These are phyloP conservation scores for Neelides folsomi DNA, from an alignment of 2,888 invertebrate genomes.

Conservation along the genomic window DNA sequence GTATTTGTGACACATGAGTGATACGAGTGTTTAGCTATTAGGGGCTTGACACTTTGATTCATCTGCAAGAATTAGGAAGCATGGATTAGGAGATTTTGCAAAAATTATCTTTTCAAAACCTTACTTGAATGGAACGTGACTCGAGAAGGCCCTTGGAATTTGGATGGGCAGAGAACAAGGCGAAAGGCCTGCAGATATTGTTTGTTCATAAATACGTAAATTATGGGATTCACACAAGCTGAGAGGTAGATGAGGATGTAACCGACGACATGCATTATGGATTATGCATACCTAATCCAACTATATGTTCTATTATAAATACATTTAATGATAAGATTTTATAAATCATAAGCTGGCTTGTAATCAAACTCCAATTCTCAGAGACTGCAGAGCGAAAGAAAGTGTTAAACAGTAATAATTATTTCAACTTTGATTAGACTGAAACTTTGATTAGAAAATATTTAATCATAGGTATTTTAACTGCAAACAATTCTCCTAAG, in stretches of 20 bases:
- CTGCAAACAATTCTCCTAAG: too few species aligned
- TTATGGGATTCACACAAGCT: slow-evolving; percentile 81
- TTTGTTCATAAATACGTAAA: slow-evolving; percentile 88
- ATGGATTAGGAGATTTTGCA: background rate
- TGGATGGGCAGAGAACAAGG: slow-evolving; percentile 46
- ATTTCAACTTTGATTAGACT: too few species aligned
- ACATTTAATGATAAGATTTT: too few species aligned
- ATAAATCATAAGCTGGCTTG: too few species aligned
- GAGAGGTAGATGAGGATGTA: slow-evolving; percentile 75
- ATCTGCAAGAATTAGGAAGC: slow-evolving; percentile 48
- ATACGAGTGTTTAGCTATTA: slow-evolving; percentile 56
- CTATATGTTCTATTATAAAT: too few species aligned
- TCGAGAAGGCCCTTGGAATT: slow-evolving; percentile 18
- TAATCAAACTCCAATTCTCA: too few species aligned
- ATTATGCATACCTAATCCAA: too few species aligned
- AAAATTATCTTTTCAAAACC: slow-evolving; percentile 1
- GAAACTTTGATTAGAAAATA: too few species aligned
- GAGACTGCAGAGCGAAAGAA: too few species aligned
- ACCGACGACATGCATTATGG: slow-evolving; percentile 68
- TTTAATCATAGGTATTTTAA: too few species aligned
- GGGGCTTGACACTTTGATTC: slow-evolving; percentile 58
- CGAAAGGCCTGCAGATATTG: slow-evolving; percentile 78
- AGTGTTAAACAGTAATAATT: too few species aligned
- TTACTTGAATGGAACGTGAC: slow-evolving; percentile 30
- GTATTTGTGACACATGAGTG: slow-evolving; percentile 51